Base-by-base conservation (phyloP, 1,140 invertebrate genomes). In the Eubasilissa regina region DNA sequence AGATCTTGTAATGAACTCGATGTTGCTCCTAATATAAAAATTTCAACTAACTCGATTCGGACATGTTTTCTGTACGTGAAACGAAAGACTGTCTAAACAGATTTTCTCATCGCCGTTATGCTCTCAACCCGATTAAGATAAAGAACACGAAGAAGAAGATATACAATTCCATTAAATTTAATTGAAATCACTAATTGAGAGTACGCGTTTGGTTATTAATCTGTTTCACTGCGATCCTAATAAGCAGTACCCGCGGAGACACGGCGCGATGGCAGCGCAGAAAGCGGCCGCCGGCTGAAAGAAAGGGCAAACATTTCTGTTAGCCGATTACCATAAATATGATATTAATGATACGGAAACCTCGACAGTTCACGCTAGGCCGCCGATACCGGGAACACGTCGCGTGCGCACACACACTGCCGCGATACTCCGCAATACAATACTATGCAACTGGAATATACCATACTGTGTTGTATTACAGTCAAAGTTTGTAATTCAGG, bases 291-390 rank as follows among this genome's bases (percentile, higher is more conserved):
- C 21, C 11, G 9, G 55, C 15, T 17, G 25, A n/a, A 56, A 10
- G 13, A 64, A 25, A 7, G 60, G 60, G 21, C 12, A 43, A 64
- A 64, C 60, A 64, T 68, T 35, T 21, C 64, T 68, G 64, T 17
- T 8, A 4, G n/a, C 6, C 51, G 17, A 66, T 51, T 66, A 62
- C 75, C 75, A 77, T 77, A 77, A 77, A 77, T 77, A 77, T 55
- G 60, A 66, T 66, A 64, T 51, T 77, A 77, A 77, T 77, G 75
- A 66, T 77, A 62, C 45, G 19, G 56, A 66, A 68, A 77, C 47
- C 60, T 66, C 60, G 75, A 64, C 35, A 48, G 25, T 68, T 68
- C 64, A 68, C 64, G 64, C 64, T 15, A 68, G n/a, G 19, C 19
- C 35, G 13, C 13, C 13, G 19, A 25, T 44, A 43, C 19, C 60